Base-by-base conservation (phyloP, 2,113 vertebrate genomes). In the Mustela lutreola region DNA sequence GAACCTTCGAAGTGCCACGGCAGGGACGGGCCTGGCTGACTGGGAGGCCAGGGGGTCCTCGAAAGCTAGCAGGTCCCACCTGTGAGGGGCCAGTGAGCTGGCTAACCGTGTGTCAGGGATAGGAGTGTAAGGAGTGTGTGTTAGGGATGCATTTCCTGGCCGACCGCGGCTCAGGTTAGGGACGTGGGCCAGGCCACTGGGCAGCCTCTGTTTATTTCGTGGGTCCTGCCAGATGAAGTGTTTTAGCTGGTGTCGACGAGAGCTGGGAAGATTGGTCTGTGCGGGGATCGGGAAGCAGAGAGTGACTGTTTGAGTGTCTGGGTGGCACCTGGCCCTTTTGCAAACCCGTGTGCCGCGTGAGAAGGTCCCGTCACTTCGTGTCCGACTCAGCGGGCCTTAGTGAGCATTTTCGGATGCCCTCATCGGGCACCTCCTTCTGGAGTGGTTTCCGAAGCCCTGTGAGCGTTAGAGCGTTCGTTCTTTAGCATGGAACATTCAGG, bases 301-400 rank as follows among this genome's bases (percentile, higher is more conserved):
- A 28, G 21, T 2, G 6, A 3, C 1, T 28, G 53, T 21, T 28
- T 8, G 4, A 2, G 16, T 62, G 4, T 58, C 19, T 58, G 58
- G 19, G 58, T 21, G 19, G n/a, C 80, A 1, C 22, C 42, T 67
- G 6, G 0, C 7, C 60, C 79, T 11, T 73, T 15, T 0, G 39
- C 12, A 14, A 19, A 19, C 58, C 3, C 6, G 21, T 1, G 31
- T 28, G 28, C 2, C 1, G 3, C 4, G 3, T 8, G 39, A 21
- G 71, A 16, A 1, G 50, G 76, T 12, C 12, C n/a, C 21, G 26
- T 19, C 16, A 5, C 11, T 10, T 79, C 9, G 7, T 26, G 10
- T 18, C 28, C 33, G 10, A 45, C 36, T 42, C 7, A 0, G n/a
- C 5, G 33, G 31, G 42, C n/a, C n/a, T 71, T 15, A 4, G 31